Percentiles rank a stretch among this genome's conserved stretches.
Conservation (phyloP, 2,113 vertebrate genomes). For the Gavialis gangeticus region DNA sequence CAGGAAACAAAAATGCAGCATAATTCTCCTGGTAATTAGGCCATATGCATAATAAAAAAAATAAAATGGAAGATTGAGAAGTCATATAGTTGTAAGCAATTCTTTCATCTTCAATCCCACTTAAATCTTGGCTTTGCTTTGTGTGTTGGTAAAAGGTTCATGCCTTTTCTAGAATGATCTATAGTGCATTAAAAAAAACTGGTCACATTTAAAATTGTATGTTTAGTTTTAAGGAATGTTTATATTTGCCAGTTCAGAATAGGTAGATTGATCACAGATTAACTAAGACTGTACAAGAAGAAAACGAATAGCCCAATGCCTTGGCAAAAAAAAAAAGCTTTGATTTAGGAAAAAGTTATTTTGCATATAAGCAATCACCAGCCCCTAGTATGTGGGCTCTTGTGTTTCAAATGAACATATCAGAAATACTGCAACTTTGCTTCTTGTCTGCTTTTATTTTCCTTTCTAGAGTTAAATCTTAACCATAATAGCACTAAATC, state of each 20-base stretch:
- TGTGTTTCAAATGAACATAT: not conserved
- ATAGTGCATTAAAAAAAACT: constrained; percentile 57
- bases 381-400: not conserved
- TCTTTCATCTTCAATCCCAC: not conserved
- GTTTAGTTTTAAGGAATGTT: constrained; percentile 54
- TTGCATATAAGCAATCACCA: not conserved
- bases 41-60: not conserved
- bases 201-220: constrained; percentile 65
- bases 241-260: constrained; percentile 23
- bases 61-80: not conserved
- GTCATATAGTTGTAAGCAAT: not conserved
- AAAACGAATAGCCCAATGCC: not conserved
- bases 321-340: not conserved
- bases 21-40: constrained; percentile 24
- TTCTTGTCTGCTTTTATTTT: not conserved
- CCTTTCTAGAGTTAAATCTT: not conserved
- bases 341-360: not conserved
- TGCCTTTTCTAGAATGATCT: constrained; percentile 61
- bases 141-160: constrained; percentile 20
- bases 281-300: not conserved
- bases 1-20: constrained; percentile 29
- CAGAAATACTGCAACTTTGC: not conserved
- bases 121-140: not conserved
- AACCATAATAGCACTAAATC: not conserved
- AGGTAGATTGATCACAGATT: constrained; percentile 6